These are phyloP conservation scores for Pygathrix nemaeus DNA, from an alignment of 2,113 vertebrate species.

Conservation along the genomic window DNA sequence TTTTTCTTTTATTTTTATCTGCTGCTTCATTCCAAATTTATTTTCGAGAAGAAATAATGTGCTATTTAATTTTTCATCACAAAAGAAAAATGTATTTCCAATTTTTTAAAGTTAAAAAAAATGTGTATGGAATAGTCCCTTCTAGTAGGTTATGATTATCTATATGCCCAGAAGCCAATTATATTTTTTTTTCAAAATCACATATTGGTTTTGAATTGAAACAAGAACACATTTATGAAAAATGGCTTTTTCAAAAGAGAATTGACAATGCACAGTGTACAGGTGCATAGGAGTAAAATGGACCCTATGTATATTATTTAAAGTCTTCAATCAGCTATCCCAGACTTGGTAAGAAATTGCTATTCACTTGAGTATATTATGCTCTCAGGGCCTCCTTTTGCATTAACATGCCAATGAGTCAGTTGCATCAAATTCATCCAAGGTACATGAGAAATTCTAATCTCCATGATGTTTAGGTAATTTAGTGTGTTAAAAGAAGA, in stretches of 20 bases:
- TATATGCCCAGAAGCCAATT: background rate
- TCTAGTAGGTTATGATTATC: background rate
- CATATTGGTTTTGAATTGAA: background rate
- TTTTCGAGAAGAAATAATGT: conserved; percentile 3
- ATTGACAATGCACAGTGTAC: background rate
- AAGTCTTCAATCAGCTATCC: background rate
- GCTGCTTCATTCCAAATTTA: background rate
- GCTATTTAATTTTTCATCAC: background rate
- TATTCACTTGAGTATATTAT: background rate
- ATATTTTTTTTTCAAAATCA: background rate
- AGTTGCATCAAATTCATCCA: background rate
- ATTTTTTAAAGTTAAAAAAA: background rate
- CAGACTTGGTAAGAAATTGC: background rate
- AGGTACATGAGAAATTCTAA: conserved; percentile 26
- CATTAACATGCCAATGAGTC: background rate
- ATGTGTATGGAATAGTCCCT: background rate
- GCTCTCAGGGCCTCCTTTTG: background rate
- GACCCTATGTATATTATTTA: background rate
- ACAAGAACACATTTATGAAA: background rate
- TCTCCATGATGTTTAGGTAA: background rate
- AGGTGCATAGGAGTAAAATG: background rate
- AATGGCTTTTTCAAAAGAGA: conserved; percentile 5
- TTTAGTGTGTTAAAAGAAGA: conserved; percentile 41
- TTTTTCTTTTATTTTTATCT: conserved; percentile 22
- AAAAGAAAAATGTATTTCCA: background rate